phyloP scores from a whole-genome alignment of 1,140 invertebrate species.

The Aphis craccivora region DNA sequence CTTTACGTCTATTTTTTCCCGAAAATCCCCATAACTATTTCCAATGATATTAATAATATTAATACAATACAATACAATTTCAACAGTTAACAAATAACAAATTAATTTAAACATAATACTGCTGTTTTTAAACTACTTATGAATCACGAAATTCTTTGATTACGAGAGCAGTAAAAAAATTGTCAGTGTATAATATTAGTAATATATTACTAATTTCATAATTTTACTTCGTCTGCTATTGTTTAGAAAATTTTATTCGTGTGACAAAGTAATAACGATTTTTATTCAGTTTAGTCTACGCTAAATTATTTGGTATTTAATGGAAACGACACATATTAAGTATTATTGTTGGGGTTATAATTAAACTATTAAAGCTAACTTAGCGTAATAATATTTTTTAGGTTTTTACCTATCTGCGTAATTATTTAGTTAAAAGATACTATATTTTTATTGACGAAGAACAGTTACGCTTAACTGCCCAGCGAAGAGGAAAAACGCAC shows the following conservation, averaged over 20 bases:
- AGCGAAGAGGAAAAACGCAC: background rate
- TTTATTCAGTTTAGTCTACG: background rate
- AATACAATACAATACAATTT: background rate
- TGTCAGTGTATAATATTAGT: too few relatives aligned
- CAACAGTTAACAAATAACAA: background rate
- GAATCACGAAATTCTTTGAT: background rate
- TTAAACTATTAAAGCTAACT: background rate
- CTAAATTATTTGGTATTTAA: background rate
- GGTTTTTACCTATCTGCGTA: background rate
- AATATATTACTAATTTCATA: background rate
- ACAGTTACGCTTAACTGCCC: background rate
- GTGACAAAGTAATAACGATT: background rate
- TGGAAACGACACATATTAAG: background rate
- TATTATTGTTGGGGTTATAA: background rate
- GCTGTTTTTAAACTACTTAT: background rate
- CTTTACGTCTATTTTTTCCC: background rate
- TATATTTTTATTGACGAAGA: background rate
- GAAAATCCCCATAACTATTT: background rate
- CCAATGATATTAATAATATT: background rate
- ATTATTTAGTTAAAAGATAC: background rate
- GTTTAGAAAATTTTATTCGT: background rate
- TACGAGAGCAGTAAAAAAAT: background rate
- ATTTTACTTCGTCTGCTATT: background rate
- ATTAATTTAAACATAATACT: background rate
- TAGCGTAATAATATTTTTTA: conserved; percentile 9